Evolutionary conservation across 2,888 invertebrate species (phyloP).

Genomic region (Taenaris catops): DNA sequence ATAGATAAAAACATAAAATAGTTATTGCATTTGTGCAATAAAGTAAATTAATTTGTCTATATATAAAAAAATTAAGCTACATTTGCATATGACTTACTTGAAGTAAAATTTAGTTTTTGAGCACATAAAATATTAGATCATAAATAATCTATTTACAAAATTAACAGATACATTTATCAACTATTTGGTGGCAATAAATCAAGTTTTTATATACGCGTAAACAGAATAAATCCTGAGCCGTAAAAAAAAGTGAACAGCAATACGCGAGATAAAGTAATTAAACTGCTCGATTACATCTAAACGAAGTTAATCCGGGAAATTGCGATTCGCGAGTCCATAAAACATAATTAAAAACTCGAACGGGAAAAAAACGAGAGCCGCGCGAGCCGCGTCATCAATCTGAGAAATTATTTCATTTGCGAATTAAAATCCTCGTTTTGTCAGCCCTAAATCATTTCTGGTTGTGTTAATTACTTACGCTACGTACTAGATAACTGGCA

Average conservation of each 20-base stretch:
- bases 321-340: constrained; percentile 71
- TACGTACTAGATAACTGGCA: constrained; percentile 35
- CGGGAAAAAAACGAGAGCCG: constrained; percentile 47
- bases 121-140: no score
- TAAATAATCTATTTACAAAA: no score
- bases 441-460: constrained; percentile 69
- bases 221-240: constrained; percentile 14
- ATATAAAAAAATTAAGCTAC: no score
- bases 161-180: no score
- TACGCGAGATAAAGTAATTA: constrained; percentile 30
- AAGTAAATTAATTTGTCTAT: no score
- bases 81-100: no score
- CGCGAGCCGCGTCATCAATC: constrained; percentile 73
- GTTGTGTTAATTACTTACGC: constrained; percentile 66
- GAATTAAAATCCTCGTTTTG: constrained; percentile 77
- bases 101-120: no score
- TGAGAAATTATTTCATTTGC: constrained; percentile 76
- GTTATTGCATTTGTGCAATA: no score
- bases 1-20: no score
- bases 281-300: constrained; percentile 36
- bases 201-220: constrained; percentile 6
- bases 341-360: constrained; percentile 77
- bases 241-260: constrained; percentile 20
- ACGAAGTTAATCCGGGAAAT: constrained; percentile 70
- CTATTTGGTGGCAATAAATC: background rate